These are phyloP conservation scores for Cylas formicarius DNA, from an alignment of 1,140 invertebrate species.

Conservation along the genomic window DNA sequence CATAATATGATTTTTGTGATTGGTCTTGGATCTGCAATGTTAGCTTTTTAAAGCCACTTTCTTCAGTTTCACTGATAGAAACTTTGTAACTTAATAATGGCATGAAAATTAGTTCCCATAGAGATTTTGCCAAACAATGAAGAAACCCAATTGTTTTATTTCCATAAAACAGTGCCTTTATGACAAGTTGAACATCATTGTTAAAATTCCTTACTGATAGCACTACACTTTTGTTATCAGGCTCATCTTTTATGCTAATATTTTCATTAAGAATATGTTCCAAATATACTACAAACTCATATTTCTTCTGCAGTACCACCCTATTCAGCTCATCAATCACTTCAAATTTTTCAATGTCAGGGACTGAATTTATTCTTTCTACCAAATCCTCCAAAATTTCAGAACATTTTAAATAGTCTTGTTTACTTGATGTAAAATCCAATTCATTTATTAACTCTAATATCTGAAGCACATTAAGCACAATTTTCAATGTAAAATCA, in stretches of 20 bases:
- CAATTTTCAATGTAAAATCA: slow-evolving; percentile 46
- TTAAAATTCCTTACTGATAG: slow-evolving; percentile 24
- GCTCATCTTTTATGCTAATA: slow-evolving; percentile 37
- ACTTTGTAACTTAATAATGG: slow-evolving; percentile 50
- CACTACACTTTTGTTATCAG: slow-evolving; percentile 20
- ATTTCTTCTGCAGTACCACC: slow-evolving; percentile 10
- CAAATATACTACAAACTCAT: slow-evolving; percentile 8
- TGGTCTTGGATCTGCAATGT: slow-evolving; percentile 44
- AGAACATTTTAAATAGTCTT: slow-evolving; percentile 45
- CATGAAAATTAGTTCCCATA: slow-evolving; percentile 48
- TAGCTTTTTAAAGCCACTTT: slow-evolving; percentile 42
- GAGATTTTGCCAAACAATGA: slow-evolving; percentile 44
- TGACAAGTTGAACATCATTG: slow-evolving; percentile 17
- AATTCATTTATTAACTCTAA: slow-evolving; percentile 44
- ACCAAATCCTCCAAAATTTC: slow-evolving; percentile 46
- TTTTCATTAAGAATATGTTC: slow-evolving; percentile 43
- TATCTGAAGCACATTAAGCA: slow-evolving; percentile 47
- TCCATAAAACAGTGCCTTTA: slow-evolving; percentile 21
- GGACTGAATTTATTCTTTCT: slow-evolving; percentile 42
- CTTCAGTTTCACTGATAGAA: slow-evolving; percentile 39
- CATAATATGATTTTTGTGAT: slow-evolving; percentile 47
- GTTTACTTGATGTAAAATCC: slow-evolving; percentile 43
- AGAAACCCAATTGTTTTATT: slow-evolving; percentile 10
- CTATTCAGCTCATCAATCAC: slow-evolving; percentile 45
- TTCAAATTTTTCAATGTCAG: slow-evolving; percentile 46